These are phyloP conservation scores for Anguilla pacifica DNA, from an alignment of 2,797 vertebrate genomes.

Conservation along the genomic window DNA sequence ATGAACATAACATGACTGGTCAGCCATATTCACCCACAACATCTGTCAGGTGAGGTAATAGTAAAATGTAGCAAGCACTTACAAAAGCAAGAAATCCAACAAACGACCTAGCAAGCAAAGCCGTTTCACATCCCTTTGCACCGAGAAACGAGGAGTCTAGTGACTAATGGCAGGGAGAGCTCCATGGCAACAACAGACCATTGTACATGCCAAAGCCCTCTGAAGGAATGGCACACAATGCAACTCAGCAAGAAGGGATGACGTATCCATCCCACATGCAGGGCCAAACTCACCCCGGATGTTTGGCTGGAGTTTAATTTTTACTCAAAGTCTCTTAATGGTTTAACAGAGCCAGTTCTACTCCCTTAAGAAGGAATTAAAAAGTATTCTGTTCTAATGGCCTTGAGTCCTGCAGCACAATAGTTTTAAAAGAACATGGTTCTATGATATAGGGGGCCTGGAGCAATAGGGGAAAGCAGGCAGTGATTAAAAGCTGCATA, in stretches of 20 bases:
- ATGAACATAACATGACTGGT: not conserved
- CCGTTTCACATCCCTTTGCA: not conserved
- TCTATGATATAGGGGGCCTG: not conserved
- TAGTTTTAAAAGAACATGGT: not conserved
- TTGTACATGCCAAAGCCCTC: not conserved
- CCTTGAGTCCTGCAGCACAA: not conserved
- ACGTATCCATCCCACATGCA: not conserved
- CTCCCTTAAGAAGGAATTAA: not conserved
- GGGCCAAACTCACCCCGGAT: not conserved
- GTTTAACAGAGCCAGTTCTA: not conserved
- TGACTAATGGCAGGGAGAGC: not conserved
- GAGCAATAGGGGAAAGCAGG: not conserved
- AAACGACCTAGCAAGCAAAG: not conserved
- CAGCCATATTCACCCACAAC: not conserved
- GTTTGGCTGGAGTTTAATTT: not conserved
- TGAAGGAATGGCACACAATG: not conserved
- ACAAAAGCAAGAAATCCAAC: not conserved
- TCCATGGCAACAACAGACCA: not conserved
- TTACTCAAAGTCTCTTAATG: not conserved
- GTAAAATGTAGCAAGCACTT: not conserved
- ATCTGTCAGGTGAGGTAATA: not conserved
- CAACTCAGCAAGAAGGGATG: not conserved
- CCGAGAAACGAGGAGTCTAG: not conserved
- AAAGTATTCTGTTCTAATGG: not conserved
- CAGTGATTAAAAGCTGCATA: not conserved